Percentiles rank a stretch among this genome's conserved stretches.
These are phyloP conservation scores for Morone chrysops DNA, from an alignment of 2,113 vertebrate species.

Conservation along the genomic window DNA sequence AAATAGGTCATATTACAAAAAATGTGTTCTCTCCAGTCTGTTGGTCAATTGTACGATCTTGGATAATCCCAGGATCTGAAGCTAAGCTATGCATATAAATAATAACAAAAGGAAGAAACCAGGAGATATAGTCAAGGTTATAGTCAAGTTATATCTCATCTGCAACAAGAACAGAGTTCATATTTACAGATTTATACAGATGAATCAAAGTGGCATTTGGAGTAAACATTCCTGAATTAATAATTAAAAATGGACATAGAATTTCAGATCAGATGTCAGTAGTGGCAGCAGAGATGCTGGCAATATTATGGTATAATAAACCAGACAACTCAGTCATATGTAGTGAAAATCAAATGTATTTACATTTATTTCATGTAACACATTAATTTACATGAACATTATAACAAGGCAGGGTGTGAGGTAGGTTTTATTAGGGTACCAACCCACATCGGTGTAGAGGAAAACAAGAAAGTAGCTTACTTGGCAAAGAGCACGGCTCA, in stretches of 20 bases:
- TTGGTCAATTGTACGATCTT: background rate
- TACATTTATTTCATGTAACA: too few relatives aligned
- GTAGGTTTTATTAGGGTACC: background rate
- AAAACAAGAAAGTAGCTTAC: background rate
- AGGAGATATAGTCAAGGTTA: background rate
- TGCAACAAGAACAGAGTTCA: background rate
- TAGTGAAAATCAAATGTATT: background rate
- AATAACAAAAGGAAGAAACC: background rate
- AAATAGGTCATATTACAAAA: too few relatives aligned
- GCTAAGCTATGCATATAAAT: too few relatives aligned
- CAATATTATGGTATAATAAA: background rate
- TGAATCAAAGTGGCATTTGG: background rate
- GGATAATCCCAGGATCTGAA: background rate
- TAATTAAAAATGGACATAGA: background rate
- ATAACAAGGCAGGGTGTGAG: background rate
- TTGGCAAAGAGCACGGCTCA: background rate
- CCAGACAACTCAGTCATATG: background rate
- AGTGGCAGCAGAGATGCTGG: background rate
- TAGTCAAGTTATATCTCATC: background rate
- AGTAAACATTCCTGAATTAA: background rate
- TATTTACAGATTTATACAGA: background rate
- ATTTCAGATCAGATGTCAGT: background rate
- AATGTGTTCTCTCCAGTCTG: background rate
- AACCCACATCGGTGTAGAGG: background rate
- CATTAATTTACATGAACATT: background rate